Conservation (phyloP, 2,888 invertebrate species). For the Pardosa pseudoannulata region DNA sequence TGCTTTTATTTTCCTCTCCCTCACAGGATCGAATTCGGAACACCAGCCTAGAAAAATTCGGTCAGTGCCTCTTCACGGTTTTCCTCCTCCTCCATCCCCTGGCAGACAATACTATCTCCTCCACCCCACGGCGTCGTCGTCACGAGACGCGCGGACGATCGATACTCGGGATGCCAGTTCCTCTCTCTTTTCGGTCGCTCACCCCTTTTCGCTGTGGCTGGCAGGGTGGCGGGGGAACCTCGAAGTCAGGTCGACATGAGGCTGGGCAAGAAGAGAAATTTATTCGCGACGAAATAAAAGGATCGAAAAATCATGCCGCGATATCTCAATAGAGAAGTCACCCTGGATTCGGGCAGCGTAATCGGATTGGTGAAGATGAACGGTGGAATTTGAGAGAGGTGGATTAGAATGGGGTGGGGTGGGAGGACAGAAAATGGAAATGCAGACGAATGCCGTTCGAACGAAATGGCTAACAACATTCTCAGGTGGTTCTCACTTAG, state of each 20-base stretch:
- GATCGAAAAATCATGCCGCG: no score
- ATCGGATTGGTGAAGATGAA: no score
- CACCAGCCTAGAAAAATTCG: neutral
- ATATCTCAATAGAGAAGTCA: no score
- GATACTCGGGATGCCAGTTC: constrained; percentile 29
- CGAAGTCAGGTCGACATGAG: no score
- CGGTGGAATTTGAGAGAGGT: no score
- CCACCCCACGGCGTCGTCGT: neutral
- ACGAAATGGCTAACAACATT: no score
- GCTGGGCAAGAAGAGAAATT: no score
- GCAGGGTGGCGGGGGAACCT: neutral
- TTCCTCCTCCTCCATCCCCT: neutral
- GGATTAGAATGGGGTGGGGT: no score
- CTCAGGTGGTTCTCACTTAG: no score
- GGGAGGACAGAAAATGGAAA: no score
- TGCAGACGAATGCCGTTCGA: no score
- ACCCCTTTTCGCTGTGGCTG: constrained; percentile 31
- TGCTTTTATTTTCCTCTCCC: neutral
- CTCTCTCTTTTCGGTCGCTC: constrained; percentile 41
- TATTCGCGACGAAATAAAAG: neutral
- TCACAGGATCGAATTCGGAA: neutral
- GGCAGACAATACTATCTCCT: constrained; percentile 32
- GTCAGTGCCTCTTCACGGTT: constrained; percentile 1
- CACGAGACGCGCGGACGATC: neutral
- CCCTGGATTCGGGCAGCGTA: no score